These are phyloP conservation scores for Pachyseris speciosa DNA, from an alignment of 64 coral and sea anemone genomes.

Conservation along the genomic window DNA sequence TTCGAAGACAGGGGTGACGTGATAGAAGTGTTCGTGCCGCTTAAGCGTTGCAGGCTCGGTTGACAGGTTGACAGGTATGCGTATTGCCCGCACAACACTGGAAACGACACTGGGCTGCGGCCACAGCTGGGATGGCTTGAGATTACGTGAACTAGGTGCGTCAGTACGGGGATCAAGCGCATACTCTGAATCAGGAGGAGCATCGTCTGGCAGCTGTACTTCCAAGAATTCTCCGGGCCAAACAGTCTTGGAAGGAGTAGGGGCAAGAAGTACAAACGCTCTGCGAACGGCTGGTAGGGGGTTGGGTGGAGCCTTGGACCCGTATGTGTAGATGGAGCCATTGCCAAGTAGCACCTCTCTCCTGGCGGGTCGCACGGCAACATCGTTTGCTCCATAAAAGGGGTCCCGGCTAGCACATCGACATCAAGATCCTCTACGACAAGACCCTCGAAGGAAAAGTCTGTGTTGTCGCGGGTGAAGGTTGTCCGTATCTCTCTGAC, in stretches of 20 bases:
- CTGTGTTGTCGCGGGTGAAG: background rate
- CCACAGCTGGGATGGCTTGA: conserved; percentile 26
- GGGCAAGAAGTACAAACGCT: conserved; percentile 1
- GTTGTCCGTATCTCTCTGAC: background rate
- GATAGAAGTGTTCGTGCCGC: conserved; percentile 26
- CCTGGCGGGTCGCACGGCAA: conserved; percentile 8
- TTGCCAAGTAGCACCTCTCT: background rate
- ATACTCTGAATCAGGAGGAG: conserved; percentile 19
- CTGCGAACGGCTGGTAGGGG: background rate
- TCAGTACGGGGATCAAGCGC: conserved; percentile 22
- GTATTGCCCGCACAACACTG: background rate
- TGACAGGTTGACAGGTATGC: conserved; percentile 29
- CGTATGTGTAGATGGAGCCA: conserved; percentile 23
- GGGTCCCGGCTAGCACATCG: conserved; percentile 18
- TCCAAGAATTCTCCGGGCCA: conserved; percentile 64
- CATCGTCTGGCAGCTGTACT: conserved; percentile 5
- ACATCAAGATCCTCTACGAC: conserved; percentile 47
- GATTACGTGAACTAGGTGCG: background rate
- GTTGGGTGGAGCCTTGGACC: background rate
- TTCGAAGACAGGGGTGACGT: background rate
- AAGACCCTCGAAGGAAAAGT: background rate
- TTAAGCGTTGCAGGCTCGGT: background rate
- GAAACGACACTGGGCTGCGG: conserved; percentile 7
- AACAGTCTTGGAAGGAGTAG: conserved; percentile 28
- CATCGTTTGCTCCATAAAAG: conserved; percentile 46